Evolutionary conservation across 2,797 vertebrate species (phyloP), one percentile per base, ranked within the genome.

Genomic region (Serranus cabrilla): DNA sequence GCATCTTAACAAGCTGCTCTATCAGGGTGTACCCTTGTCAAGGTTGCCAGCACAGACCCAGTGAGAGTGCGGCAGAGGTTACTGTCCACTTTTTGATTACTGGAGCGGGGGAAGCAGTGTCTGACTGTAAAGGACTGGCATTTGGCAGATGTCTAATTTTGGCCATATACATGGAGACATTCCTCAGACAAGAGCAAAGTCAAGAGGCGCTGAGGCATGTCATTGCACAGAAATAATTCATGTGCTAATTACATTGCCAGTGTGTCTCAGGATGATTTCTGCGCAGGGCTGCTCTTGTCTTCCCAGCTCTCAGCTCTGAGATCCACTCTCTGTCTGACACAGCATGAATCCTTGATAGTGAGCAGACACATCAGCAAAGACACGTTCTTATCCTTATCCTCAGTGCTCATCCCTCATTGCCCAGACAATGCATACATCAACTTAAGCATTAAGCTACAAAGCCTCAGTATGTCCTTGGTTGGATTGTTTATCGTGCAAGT

Each of bases 201-300:
- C 86, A 82, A 91, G 88, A 87, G 91, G 85, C 84, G 55, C 85
- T 79, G 88, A 92, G 88, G 88, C 90, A 67, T 87, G 91, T 89
- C 88, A 87, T 87, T 67, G 73, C 80, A 84, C 83, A 86, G 87
- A 92, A 94, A 93, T 93, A 90, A 94, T 93, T 94, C 83, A 92
- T 92, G 88, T 83, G 86, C 89, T 94, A 94, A 95, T 95, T 94
- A 93, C 82, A 68, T 77, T 14, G 78, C 84, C 82, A 82, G 86
- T 75, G 88, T 84, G 84, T 93, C 90, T 90, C 80, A 3, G 71
- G 81, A 82, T 87, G 87, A 90, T 81, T 89, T 90, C 77, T 80
- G 87, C 61, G 78, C 70, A 59, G 81, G 64, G 84, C 57, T 14
- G 70, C 88, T 89, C 83, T 90, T 86, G 81, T 89, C 84, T 79